Conservation (phyloP, 2,888 invertebrate species). For the Yponomeuta plumbellus region DNA sequence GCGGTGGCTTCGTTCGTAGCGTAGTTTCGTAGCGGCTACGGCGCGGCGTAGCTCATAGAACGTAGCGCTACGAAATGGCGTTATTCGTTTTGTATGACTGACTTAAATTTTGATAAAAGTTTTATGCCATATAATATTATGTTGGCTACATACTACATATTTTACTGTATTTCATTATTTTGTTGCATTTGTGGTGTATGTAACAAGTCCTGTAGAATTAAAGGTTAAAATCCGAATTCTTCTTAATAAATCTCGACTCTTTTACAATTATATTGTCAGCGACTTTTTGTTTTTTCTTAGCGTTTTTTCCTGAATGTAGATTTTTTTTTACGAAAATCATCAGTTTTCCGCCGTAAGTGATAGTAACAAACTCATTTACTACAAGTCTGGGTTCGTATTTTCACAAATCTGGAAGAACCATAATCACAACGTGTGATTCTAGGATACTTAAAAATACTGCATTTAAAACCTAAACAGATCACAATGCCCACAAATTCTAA, state of each 20-base stretch:
- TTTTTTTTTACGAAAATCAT: too few relatives aligned
- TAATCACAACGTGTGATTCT: too few relatives aligned
- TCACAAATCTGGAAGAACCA: too few relatives aligned
- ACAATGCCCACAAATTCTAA: not conserved
- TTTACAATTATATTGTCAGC: too few relatives aligned
- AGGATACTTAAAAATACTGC: not conserved
- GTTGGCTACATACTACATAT: not conserved
- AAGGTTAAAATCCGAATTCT: too few relatives aligned
- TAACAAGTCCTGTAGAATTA: too few relatives aligned
- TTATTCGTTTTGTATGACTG: not conserved
- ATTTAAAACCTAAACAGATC: not conserved
- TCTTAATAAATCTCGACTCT: too few relatives aligned
- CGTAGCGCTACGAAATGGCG: not conserved
- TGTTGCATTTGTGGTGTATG: not conserved
- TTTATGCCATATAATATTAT: not conserved
- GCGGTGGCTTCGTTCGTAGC: not conserved
- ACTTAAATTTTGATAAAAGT: not conserved
- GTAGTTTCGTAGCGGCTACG: slow-evolving; percentile 1
- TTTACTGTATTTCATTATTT: not conserved
- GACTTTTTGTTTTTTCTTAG: too few relatives aligned
- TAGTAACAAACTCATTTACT: too few relatives aligned
- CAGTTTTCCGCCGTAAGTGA: too few relatives aligned
- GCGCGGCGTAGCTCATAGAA: not conserved
- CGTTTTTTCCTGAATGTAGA: too few relatives aligned
- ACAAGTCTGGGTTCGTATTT: too few relatives aligned